Conservation (phyloP, 2,888 invertebrate species). For the Hydriomena furcata region DNA sequence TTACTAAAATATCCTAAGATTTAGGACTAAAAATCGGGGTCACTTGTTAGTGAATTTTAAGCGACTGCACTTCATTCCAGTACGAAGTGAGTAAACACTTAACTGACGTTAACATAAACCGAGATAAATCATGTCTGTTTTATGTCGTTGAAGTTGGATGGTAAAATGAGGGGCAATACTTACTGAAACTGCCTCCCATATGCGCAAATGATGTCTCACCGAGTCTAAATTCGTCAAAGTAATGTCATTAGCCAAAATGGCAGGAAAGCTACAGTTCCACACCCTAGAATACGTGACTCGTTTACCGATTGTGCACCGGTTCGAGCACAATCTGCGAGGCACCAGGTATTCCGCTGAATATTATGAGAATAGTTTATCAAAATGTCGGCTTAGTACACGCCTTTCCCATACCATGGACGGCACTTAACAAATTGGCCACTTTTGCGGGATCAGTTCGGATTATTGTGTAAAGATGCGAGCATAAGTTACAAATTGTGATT, state of each 20-base stretch:
- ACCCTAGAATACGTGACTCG: slow-evolving; percentile 56
- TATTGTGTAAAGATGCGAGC: slow-evolving; percentile 49
- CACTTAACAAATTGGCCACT: slow-evolving; percentile 67
- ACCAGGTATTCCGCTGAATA: slow-evolving; percentile 49
- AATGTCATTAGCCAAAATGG: slow-evolving; percentile 70
- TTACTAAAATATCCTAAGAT: too few relatives aligned
- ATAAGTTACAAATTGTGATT: slow-evolving; percentile 40
- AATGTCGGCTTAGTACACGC: slow-evolving; percentile 55
- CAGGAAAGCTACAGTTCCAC: slow-evolving; percentile 60
- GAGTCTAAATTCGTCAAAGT: slow-evolving; percentile 54
- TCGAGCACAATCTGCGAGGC: slow-evolving; percentile 1
- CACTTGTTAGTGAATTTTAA: slow-evolving; percentile 13
- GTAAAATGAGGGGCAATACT: slow-evolving; percentile 16
- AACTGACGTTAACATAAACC: slow-evolving; percentile 4
- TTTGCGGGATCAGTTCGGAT: slow-evolving; percentile 54
- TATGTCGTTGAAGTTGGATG: slow-evolving; percentile 11
- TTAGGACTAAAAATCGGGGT: slow-evolving; percentile 11
- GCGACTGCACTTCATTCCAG: slow-evolving; percentile 1
- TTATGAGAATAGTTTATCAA: slow-evolving; percentile 72
- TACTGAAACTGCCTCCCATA: slow-evolving; percentile 19
- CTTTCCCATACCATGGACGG: slow-evolving; percentile 51
- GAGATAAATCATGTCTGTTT: slow-evolving; percentile 15
- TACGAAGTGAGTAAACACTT: slow-evolving; percentile 4
- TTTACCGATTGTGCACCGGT: slow-evolving; percentile 40
- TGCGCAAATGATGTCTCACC: slow-evolving; percentile 32